These are phyloP conservation scores for Fabriciana adippe DNA, from an alignment of 2,888 invertebrate genomes.

Conservation along the genomic window DNA sequence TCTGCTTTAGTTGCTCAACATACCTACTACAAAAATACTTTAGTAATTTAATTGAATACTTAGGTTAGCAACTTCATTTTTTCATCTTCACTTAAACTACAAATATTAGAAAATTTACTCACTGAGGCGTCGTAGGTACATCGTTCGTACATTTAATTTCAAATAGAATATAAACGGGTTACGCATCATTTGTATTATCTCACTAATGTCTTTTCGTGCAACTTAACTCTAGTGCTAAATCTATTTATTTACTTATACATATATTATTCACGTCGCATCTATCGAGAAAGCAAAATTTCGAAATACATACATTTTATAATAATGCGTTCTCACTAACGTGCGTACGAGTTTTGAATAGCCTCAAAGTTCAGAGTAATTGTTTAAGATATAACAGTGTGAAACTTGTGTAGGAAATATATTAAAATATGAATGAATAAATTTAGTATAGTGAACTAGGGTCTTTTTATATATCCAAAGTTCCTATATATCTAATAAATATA, in stretches of 20 bases:
- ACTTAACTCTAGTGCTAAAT: slow-evolving; percentile 40
- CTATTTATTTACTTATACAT: slow-evolving; percentile 22
- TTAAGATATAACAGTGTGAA: background rate
- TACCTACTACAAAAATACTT: slow-evolving; percentile 23
- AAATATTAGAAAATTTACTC: slow-evolving; percentile 11
- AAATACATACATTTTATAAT: background rate
- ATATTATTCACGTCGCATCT: slow-evolving; percentile 20
- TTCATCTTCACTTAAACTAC: slow-evolving; percentile 3
- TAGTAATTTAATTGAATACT: slow-evolving; percentile 5
- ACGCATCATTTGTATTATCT: slow-evolving; percentile 50
- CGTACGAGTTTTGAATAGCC: slow-evolving; percentile 10
- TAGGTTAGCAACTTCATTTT: background rate
- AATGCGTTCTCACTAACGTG: slow-evolving; percentile 1
- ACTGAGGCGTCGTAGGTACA: background rate
- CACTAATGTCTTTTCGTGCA: slow-evolving; percentile 78
- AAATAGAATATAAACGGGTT: slow-evolving; percentile 10
- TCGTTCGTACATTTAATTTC: background rate
- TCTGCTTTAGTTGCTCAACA: slow-evolving; percentile 15
- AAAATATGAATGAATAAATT: background rate
- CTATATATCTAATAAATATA: no score
- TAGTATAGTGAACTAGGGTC: background rate
- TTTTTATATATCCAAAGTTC: background rate
- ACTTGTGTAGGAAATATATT: background rate
- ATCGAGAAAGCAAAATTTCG: background rate
- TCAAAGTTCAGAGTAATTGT: slow-evolving; percentile 19